Percentiles rank a stretch among this genome's conserved stretches.
Conservation (phyloP, 2,797 vertebrate genomes). For the Ceryle rudis region DNA sequence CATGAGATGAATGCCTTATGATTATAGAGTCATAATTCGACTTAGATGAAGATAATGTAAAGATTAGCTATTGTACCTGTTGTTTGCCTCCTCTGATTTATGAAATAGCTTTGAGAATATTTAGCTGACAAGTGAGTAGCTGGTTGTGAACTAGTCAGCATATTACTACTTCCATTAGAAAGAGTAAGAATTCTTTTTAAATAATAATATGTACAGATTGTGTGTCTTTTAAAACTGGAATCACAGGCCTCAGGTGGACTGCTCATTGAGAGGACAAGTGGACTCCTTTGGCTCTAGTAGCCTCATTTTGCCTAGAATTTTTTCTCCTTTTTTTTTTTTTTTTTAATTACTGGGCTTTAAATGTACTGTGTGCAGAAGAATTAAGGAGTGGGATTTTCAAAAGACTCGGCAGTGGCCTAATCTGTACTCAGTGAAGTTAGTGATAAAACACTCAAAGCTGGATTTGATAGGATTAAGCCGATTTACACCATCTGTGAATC, state of each 20-base stretch:
- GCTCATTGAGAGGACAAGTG: neutral
- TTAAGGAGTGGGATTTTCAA: conserved; percentile 70
- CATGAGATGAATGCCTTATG: neutral
- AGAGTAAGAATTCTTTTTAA: neutral
- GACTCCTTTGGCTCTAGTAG: neutral
- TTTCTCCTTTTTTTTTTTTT: neutral
- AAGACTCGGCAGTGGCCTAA: conserved; percentile 48
- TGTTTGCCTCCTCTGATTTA: neutral
- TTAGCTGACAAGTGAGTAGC: neutral
- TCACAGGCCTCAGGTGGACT: neutral
- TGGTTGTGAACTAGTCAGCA: neutral
- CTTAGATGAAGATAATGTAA: neutral
- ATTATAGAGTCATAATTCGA: neutral
- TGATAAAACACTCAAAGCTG: conserved; percentile 69
- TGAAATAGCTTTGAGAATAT: neutral
- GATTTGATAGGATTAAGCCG: conserved; percentile 67
- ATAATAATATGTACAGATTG: neutral
- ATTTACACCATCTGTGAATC: conserved; percentile 75
- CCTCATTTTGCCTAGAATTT: neutral
- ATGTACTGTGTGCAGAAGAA: conserved; percentile 52
- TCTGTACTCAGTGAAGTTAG: conserved; percentile 68
- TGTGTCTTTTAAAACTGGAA: neutral
- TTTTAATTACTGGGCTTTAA: conserved; percentile 54
- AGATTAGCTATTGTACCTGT: neutral
- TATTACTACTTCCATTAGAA: neutral